These are phyloP conservation scores for Drosophila cardini DNA, from an alignment of 1,140 invertebrate species.

Conservation along the genomic window DNA sequence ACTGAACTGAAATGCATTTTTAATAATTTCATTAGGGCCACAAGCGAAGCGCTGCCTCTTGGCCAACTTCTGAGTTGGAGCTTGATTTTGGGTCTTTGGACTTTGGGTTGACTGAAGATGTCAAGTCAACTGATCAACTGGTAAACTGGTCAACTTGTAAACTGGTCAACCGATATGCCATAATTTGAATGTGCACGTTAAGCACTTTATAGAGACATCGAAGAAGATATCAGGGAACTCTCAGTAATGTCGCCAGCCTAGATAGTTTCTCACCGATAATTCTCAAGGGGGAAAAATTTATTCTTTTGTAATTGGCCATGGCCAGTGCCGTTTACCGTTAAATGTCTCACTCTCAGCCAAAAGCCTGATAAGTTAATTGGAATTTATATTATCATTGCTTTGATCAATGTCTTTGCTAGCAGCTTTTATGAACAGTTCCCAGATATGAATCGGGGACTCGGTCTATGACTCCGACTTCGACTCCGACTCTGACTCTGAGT, in stretches of 20 bases:
- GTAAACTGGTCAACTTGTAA: conserved; percentile 65
- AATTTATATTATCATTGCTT: conserved; percentile 76
- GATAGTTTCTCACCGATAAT: conserved; percentile 79
- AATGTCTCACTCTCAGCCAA: conserved; percentile 61
- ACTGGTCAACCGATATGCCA: conserved; percentile 72
- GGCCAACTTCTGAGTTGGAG: neutral
- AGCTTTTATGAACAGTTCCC: neutral
- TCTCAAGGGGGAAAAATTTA: conserved; percentile 54
- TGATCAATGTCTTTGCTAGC: conserved; percentile 69
- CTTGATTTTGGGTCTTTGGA: neutral
- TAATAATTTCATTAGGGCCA: conserved; percentile 81
- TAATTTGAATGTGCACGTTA: conserved; percentile 71
- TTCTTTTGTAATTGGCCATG: conserved; percentile 62
- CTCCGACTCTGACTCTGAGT: neutral
- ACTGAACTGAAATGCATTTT: conserved; percentile 71
- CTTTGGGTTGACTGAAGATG: conserved; percentile 3
- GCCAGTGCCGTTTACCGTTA: conserved; percentile 76
- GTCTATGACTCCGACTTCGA: conserved; percentile 8
- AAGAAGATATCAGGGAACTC: neutral
- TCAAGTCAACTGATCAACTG: conserved; percentile 55
- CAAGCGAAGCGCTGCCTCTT: conserved; percentile 39
- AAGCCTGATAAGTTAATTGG: conserved; percentile 70
- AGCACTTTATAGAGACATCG: conserved; percentile 78
- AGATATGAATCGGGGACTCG: conserved; percentile 53
- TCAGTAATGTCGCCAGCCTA: conserved; percentile 39